Evolutionary conservation across 2,888 invertebrate genomes (phyloP), one percentile per base, ranked within the genome.

Genomic region (Acronicta psi): DNA sequence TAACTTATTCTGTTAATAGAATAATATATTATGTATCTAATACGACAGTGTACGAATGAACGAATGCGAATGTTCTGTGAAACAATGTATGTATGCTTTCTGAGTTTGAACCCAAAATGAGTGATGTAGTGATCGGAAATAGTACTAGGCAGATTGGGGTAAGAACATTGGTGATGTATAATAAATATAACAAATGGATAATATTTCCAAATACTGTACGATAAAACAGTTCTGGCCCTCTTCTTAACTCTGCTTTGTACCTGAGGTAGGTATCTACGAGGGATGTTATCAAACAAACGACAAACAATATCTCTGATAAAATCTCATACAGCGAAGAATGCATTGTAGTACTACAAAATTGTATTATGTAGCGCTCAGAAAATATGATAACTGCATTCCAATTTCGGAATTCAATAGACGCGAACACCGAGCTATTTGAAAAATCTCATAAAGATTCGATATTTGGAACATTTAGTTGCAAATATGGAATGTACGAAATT

Each of bases 401-500:
- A 73, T 68, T 59, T 66, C 54, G 58, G 51, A 51, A 68, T 64
- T 71, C 73, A 69, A 71, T 73, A 60, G 54, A 54, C 52, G 53
- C 52, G 47, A 68, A 69, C 47, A 62, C 54, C 49, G 44, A 62
- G 59, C 42, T 69, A 71, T 75, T 73, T 73, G 59, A 61, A 75
- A 75, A 73, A 69, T 69, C 47, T 66, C 69, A 59, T 55, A 59
- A 50, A 70, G 42, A 49, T 49, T 41, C 63, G 20, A 41, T 63
- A 69, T 68, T 68, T 69, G 53, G 51, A 54, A 49, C 58, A 69
- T 68, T 68, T 69, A 58, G 63, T 57, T 59, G 47, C 59, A 72
- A 64, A 77, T 64, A 74, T 50, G 59, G 71, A 69, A 77, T 71
- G 70, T 75, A 42, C 43, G 46, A 77, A 79, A 77, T 77, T 65